Evolutionary conservation across 2,113 vertebrate species (phyloP).

Genomic region (Fulmarus glacialis): DNA sequence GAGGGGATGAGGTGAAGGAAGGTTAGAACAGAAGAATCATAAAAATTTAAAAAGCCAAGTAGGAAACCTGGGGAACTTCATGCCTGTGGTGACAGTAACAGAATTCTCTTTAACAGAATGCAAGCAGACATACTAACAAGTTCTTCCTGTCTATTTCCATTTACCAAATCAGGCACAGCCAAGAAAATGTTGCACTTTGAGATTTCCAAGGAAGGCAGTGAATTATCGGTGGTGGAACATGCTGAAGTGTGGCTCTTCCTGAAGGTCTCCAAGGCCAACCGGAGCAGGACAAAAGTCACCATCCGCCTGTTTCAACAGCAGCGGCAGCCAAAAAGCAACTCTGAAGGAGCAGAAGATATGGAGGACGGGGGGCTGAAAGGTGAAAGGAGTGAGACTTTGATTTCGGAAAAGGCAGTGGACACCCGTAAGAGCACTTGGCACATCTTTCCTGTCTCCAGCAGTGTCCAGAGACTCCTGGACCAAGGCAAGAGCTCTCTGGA

Average conservation of each 20-base stretch:
- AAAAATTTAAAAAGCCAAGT: not conserved
- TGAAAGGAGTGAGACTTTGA: constrained; percentile 77
- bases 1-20: not conserved
- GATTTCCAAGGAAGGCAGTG: constrained; percentile 90
- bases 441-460: constrained; percentile 87
- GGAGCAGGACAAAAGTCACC: constrained; percentile 89
- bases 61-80: not conserved
- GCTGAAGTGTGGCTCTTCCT: constrained; percentile 96
- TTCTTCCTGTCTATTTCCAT: constrained; percentile 56
- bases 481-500: constrained; percentile 78
- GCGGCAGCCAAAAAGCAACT: constrained; percentile 52
- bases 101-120: not conserved
- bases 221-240: constrained; percentile 88
- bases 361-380: constrained; percentile 65
- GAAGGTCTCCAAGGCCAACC: constrained; percentile 90
- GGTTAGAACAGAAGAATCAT: not conserved
- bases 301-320: constrained; percentile 87
- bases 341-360: constrained; percentile 67
- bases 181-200: constrained; percentile 88
- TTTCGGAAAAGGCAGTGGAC: constrained; percentile 91
- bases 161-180: constrained; percentile 80
- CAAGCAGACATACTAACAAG: constrained; percentile 41
- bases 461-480: constrained; percentile 85
- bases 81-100: not conserved
- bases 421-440: constrained; percentile 96